Evolutionary conservation across 2,888 invertebrate genomes (phyloP), one percentile per base, ranked within the genome.

Genomic region (Drosophila buzzatii): DNA sequence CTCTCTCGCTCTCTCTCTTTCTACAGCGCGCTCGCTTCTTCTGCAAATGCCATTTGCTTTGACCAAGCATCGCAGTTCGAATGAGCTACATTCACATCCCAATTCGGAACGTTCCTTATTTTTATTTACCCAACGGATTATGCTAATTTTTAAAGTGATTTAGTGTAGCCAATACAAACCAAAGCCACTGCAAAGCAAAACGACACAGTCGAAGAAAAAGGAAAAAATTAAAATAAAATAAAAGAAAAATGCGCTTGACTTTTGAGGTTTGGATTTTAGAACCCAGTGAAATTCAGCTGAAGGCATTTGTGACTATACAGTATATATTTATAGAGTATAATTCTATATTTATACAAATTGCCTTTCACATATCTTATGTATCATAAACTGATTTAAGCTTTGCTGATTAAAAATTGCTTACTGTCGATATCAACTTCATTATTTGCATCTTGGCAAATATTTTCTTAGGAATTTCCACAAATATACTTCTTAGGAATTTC

Each of bases 121-220:
- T 87, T 87, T 87, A 87, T 86, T 87, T 87, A 89, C 86, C 87
- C 81, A 81, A 85, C 70, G 89, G 86, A 87, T 87, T 87, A 87
- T 87, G 86, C 88, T 89, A 87, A 87, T 87, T 87, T 87, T 80
- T 87, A 89, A 89, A 87, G 88, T 89, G 88, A 87, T 89, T 87
- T 87, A 87, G 79, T 82, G 79, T 73, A 79, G 82, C 85, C 89
- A 87, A 85, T 82, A 72, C 79, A 70, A 70, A 56, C 58, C 78
- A 71, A 75, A 69, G 65, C 51, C 63, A 57, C 10, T 10, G 39
- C 55, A 62, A 55, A 57, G 27, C 27, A 72, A 59, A 53, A 49
- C 44, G 63, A 65, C 49, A 66, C 51, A 53, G 23, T 39, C 60
- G 53, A 49, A 57, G 59, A 51, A 47, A 72, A 62, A 45, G 44